Evolutionary conservation across 2,113 vertebrate species (phyloP), one percentile per base, ranked within the genome.

Genomic region (Notothenia rossii): DNA sequence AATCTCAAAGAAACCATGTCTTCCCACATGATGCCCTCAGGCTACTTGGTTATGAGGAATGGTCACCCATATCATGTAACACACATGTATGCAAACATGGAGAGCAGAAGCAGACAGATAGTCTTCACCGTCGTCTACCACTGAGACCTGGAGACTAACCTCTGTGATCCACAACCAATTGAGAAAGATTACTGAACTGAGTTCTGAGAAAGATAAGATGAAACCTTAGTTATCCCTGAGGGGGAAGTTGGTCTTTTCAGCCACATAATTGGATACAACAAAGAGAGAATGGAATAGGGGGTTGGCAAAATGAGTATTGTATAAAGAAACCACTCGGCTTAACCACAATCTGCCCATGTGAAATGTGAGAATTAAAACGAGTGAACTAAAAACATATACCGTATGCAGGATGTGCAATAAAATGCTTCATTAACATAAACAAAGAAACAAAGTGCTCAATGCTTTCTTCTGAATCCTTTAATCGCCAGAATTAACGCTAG

Each of bases 111-210:
- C 77, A 66, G 78, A 83, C 59, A 50, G 77, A 72, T 29, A 53
- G 8, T 51, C 61, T 33, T 79, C 18, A 77, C 48, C 54, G 64
- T 6, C 20, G 5, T 60, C 72, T 55, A 61, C 53, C 58, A 43
- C 56, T 15, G 62, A 82, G 81, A 83, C 79, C 86, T 15, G 60
- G 11, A 60, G 76, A 77, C 81, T 86, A 77, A 89, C 91, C 85
- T 72, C 54, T 62, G 61, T 83, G 88, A 90, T 89, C 87, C 89
- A 86, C 79, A 88, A 87, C 91, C 77, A 89, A 88, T 88, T 17
- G 80, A 70, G 76, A 81, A 72, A 87, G 85, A 83, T 92, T 84
- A 90, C 56, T 74, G 66, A 77, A 29, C 72, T 70, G 51, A 82
- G 46, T 75, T 83, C 79, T 78, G 77, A 79, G 82, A 75, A 82